Evolutionary conservation across 2,113 vertebrate species (phyloP).

Genomic region (Corythaeola cristata): DNA sequence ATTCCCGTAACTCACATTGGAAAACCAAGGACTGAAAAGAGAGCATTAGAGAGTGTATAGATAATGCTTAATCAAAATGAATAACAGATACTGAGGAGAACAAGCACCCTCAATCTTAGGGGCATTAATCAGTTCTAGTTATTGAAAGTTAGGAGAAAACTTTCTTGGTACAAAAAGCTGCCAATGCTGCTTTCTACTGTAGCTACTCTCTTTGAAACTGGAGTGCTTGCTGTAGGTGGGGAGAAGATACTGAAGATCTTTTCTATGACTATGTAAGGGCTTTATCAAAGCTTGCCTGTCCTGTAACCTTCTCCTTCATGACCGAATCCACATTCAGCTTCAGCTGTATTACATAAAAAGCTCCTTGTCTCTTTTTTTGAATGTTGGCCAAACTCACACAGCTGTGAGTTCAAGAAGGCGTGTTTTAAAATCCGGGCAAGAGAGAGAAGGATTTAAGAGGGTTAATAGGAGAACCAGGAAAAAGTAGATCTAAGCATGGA

Average conservation of each 20-base stretch:
- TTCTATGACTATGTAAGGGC: neutral
- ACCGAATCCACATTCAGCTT: neutral
- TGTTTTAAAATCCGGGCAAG: neutral
- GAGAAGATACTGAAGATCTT: neutral
- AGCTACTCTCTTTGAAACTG: neutral
- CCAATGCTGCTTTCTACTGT: neutral
- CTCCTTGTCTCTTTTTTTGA: neutral
- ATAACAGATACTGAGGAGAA: neutral
- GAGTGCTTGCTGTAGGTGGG: neutral
- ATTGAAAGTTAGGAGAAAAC: neutral
- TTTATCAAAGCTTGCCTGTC: neutral
- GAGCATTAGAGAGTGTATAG: neutral
- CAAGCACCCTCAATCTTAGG: neutral
- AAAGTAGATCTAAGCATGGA: neutral
- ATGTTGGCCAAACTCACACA: neutral
- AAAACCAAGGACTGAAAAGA: neutral
- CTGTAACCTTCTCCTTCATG: neutral
- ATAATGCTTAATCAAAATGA: neutral
- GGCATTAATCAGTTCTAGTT: neutral
- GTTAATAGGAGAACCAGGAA: neutral
- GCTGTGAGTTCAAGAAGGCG: neutral
- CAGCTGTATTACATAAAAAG: neutral
- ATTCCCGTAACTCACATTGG: rapidly evolving
- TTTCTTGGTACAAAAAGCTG: neutral
- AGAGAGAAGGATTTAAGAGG: neutral